These are phyloP conservation scores for Fissipunctia ypsillon DNA, from an alignment of 2,888 invertebrate species.

Conservation along the genomic window DNA sequence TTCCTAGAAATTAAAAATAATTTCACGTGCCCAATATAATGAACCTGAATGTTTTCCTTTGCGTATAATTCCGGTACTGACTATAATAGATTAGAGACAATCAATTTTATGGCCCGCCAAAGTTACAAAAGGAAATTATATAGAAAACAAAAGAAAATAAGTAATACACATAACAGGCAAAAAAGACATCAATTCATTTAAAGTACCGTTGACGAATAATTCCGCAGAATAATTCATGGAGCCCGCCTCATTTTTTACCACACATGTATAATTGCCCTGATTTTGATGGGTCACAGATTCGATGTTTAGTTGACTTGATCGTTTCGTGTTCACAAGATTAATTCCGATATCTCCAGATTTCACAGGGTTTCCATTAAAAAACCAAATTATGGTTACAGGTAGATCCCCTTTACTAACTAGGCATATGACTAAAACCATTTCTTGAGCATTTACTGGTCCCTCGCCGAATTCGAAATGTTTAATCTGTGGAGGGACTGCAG, in stretches of 20 bases:
- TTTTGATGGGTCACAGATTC: constrained; percentile 90
- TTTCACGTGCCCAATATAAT: constrained; percentile 15
- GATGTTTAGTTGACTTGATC: constrained; percentile 90
- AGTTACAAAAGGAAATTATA: constrained; percentile 79
- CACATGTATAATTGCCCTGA: constrained; percentile 91
- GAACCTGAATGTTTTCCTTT: constrained; percentile 27
- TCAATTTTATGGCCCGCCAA: constrained; percentile 86
- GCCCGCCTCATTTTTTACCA: constrained; percentile 92
- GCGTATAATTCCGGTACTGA: constrained; percentile 15
- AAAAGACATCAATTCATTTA: constrained; percentile 49
- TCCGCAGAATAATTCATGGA: constrained; percentile 91
- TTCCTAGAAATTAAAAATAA: constrained; percentile 36
- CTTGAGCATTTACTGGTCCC: constrained; percentile 93
- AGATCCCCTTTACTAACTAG: constrained; percentile 93
- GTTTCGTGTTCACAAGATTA: constrained; percentile 82
- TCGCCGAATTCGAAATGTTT: constrained; percentile 94
- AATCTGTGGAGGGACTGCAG: constrained; percentile 94
- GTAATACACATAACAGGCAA: constrained; percentile 71
- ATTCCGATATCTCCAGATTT: constrained; percentile 83
- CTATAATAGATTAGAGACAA: constrained; percentile 18
- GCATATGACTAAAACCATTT: constrained; percentile 93
- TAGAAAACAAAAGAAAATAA: constrained; percentile 69
- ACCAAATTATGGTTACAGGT: constrained; percentile 93
- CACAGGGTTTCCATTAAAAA: constrained; percentile 90
- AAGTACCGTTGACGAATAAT: constrained; percentile 92